A percentile compares a stretch with the other conserved stretches of the same genome.
Evolutionary conservation across 2,797 vertebrate genomes (phyloP).

Genomic region (Sebastes taczanowskii): DNA sequence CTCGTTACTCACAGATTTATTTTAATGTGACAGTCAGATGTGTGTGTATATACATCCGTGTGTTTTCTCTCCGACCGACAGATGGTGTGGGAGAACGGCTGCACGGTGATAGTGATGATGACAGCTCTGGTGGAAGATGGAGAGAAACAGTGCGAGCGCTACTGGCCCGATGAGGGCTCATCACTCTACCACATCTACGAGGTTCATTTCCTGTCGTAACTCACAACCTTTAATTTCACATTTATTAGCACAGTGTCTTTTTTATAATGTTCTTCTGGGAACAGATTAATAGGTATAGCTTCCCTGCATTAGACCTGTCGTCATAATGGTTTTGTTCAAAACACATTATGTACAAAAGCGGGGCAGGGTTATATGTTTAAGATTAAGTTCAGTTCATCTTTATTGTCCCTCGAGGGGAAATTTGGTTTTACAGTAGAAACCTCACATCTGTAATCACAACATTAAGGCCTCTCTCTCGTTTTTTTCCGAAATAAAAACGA

Average conservation of each 20-base stretch:
- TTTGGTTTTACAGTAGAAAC: too few relatives aligned
- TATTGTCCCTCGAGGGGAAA: too few relatives aligned
- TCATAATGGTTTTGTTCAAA: not conserved
- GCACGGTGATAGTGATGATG: constrained; percentile 98
- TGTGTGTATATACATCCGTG: not conserved
- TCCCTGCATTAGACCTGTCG: not conserved
- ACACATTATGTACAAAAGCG: not conserved
- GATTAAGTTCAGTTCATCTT: not conserved
- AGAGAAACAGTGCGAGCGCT: constrained; percentile 95
- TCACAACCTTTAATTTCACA: not conserved
- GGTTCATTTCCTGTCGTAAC: constrained; percentile 70
- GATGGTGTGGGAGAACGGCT: constrained; percentile 99
- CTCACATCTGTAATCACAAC: not conserved
- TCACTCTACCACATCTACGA: constrained; percentile 98
- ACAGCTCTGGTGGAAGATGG: constrained; percentile 94
- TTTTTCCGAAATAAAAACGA: not conserved
- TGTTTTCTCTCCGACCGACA: constrained; percentile 35
- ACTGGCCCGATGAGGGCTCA: constrained; percentile 98
- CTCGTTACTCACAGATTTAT: not conserved
- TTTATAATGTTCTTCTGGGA: not conserved
- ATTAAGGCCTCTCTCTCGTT: not conserved
- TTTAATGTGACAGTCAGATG: not conserved
- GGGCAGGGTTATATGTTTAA: not conserved
- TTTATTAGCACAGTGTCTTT: not conserved
- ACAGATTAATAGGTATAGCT: not conserved